These are phyloP conservation scores for Vicugna pacos DNA, from an alignment of 2,113 vertebrate genomes.

Conservation along the genomic window DNA sequence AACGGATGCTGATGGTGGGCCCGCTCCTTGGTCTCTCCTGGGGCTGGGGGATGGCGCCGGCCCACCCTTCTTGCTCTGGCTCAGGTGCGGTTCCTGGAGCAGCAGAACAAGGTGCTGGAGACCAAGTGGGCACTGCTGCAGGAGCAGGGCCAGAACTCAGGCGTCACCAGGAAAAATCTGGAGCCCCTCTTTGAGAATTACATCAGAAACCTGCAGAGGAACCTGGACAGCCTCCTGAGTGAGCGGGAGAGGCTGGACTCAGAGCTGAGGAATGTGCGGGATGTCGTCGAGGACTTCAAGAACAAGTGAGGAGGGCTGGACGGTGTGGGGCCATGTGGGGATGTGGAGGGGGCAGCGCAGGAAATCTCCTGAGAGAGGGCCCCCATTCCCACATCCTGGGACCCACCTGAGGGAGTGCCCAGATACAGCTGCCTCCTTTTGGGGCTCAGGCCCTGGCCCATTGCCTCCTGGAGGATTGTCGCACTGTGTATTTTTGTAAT, in stretches of 20 bases:
- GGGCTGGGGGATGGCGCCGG: not conserved
- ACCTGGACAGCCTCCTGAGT: slow-evolving; percentile 88
- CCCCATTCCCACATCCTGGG: not conserved
- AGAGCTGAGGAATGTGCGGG: slow-evolving; percentile 94
- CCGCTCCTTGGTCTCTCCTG: not conserved
- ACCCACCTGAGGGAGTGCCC: no score
- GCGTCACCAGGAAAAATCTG: slow-evolving; percentile 83
- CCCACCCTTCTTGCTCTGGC: not conserved
- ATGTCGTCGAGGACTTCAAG: slow-evolving; percentile 95
- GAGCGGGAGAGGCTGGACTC: slow-evolving; percentile 93
- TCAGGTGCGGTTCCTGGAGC: slow-evolving; percentile 95
- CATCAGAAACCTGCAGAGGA: slow-evolving; percentile 90
- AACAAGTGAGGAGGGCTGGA: slow-evolving; percentile 90
- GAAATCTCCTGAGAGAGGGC: not conserved
- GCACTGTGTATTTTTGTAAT: not conserved
- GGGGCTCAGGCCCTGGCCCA: not conserved
- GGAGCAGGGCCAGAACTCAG: slow-evolving; percentile 86
- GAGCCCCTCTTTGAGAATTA: slow-evolving; percentile 94
- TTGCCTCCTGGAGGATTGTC: not conserved
- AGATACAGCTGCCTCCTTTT: not conserved
- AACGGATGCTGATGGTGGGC: accelerated
- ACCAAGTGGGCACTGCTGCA: slow-evolving; percentile 95
- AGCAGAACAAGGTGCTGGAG: slow-evolving; percentile 94
- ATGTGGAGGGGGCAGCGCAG: accelerated
- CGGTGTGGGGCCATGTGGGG: not conserved